These are phyloP conservation scores for Perca schrenkii DNA, from an alignment of 2,113 vertebrate genomes.

Conservation along the genomic window DNA sequence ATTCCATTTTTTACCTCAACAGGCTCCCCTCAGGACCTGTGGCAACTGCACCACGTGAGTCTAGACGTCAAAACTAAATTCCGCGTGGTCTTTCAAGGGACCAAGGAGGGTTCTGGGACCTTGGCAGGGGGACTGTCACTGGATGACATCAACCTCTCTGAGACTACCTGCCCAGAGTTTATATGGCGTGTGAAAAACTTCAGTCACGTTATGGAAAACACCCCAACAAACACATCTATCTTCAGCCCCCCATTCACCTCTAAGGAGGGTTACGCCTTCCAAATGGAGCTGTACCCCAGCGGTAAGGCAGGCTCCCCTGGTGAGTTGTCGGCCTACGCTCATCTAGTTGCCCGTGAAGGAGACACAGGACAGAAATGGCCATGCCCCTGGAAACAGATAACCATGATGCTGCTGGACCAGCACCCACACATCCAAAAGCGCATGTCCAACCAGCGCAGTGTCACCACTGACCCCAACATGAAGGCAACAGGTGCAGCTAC, in stretches of 20 bases:
- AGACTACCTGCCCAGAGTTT: slow-evolving; percentile 91
- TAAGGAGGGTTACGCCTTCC: slow-evolving; percentile 90
- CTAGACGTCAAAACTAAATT: slow-evolving; percentile 87
- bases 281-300: slow-evolving; percentile 84
- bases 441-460: slow-evolving; percentile 92
- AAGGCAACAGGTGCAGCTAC: slow-evolving; percentile 75
- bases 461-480: slow-evolving; percentile 89
- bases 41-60: slow-evolving; percentile 90
- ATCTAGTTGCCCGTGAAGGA: slow-evolving; percentile 86
- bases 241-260: slow-evolving; percentile 90
- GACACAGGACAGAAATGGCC: slow-evolving; percentile 89
- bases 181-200: slow-evolving; percentile 92
- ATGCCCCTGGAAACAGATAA: slow-evolving; percentile 92
- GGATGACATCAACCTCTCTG: slow-evolving; percentile 95
- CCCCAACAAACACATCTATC: slow-evolving; percentile 55
- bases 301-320: slow-evolving; percentile 39
- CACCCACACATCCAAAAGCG: slow-evolving; percentile 89
- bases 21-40: slow-evolving; percentile 80
- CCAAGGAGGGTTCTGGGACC: slow-evolving; percentile 63
- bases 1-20: background rate
- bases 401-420: slow-evolving; percentile 91
- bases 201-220: slow-evolving; percentile 79
- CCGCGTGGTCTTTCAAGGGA: slow-evolving; percentile 89
- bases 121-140: slow-evolving; percentile 89
- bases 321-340: slow-evolving; percentile 83